These are phyloP conservation scores for Drosophila leontia DNA, from an alignment of 1,140 invertebrate genomes.

Conservation along the genomic window DNA sequence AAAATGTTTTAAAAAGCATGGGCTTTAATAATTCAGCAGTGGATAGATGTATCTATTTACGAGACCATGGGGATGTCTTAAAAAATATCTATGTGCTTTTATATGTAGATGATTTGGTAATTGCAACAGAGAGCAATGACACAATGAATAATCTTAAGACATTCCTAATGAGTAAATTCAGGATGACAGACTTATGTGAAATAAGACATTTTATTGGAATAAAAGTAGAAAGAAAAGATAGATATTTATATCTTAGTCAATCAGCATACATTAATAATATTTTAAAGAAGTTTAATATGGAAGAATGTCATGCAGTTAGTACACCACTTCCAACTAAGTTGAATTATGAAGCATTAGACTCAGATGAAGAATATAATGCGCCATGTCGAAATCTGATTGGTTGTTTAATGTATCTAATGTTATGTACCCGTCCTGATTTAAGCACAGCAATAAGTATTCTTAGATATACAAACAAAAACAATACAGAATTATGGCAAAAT, in stretches of 20 bases:
- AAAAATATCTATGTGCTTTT: too few species aligned
- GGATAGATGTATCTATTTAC: too few species aligned
- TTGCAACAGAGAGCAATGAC: too few species aligned
- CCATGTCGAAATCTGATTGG: constrained; percentile 36
- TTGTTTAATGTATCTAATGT: constrained; percentile 42
- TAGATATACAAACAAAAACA: constrained; percentile 34
- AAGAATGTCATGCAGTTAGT: constrained; percentile 30
- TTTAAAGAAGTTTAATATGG: constrained; percentile 27
- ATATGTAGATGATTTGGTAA: too few species aligned
- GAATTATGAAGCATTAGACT: constrained; percentile 16
- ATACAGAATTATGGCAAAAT: constrained; percentile 16
- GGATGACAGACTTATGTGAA: constrained; percentile 52
- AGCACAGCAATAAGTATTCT: constrained; percentile 20
- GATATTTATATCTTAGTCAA: constrained; percentile 44
- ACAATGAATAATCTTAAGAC: too few species aligned
- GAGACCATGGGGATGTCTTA: too few species aligned
- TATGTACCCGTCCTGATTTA: constrained; percentile 15
- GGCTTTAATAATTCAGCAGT: too few species aligned
- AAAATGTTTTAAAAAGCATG: too few species aligned
- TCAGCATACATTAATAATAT: constrained; percentile 42
- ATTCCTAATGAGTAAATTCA: constrained; percentile 12
- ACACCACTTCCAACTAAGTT: constrained; percentile 21
- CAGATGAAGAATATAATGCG: constrained; percentile 23
- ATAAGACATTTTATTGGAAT: constrained; percentile 26
- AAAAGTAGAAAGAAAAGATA: constrained; percentile 33